Percentiles rank a stretch among this genome's conserved stretches.
Evolutionary conservation across 2,888 invertebrate genomes (phyloP).

Genomic region (Lepas anatifera): DNA sequence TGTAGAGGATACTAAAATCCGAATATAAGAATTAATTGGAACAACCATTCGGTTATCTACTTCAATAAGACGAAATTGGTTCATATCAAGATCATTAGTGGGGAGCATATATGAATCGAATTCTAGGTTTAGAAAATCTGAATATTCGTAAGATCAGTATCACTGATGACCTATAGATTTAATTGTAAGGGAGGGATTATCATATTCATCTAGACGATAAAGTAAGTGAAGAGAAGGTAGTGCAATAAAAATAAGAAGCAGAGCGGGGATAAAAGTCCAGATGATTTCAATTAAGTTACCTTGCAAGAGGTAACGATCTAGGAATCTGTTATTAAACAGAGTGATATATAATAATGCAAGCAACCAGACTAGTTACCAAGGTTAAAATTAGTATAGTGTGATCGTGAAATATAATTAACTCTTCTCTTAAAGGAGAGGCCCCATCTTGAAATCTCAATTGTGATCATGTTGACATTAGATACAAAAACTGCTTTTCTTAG

Average conservation of each 20-base stretch:
- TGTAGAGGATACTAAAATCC: conserved; percentile 28
- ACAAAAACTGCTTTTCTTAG: too few relatives aligned
- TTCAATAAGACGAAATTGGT: conserved; percentile 24
- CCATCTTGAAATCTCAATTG: conserved; percentile 29
- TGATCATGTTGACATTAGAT: conserved; percentile 27
- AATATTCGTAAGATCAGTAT: conserved; percentile 28
- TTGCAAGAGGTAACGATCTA: conserved; percentile 23
- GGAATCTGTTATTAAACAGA: conserved; percentile 9
- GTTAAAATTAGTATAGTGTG: conserved; percentile 28
- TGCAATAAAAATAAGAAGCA: conserved; percentile 23
- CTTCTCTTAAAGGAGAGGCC: conserved; percentile 28
- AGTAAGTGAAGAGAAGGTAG: conserved; percentile 26
- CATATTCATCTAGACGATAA: conserved; percentile 24
- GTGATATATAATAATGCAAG: conserved; percentile 25
- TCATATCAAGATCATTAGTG: not conserved
- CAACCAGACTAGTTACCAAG: conserved; percentile 27
- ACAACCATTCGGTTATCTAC: conserved; percentile 23
- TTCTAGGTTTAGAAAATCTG: conserved; percentile 20
- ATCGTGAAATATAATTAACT: conserved; percentile 30
- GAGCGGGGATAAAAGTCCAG: conserved; percentile 23
- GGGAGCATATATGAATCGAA: conserved; percentile 26
- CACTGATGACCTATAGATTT: conserved; percentile 24
- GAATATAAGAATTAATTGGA: conserved; percentile 23
- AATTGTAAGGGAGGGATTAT: conserved; percentile 13
- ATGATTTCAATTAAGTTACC: conserved; percentile 25